These are phyloP conservation scores for Agonopterix subpropinquella DNA, from an alignment of 2,888 invertebrate species.

Conservation along the genomic window DNA sequence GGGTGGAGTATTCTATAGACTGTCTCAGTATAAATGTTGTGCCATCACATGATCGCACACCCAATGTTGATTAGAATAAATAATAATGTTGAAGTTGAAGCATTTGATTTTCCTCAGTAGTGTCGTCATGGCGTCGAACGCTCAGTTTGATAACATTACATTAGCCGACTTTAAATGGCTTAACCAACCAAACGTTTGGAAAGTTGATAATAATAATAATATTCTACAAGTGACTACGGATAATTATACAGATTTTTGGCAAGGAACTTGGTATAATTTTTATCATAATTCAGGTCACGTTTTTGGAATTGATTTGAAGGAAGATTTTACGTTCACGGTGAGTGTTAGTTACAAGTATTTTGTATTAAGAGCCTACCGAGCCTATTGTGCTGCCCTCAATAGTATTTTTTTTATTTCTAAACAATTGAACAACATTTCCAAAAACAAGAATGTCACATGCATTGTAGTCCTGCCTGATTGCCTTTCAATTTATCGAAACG, in stretches of 20 bases:
- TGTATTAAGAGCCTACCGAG: too few species aligned
- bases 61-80: too few species aligned
- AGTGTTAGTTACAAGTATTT: slow-evolving; percentile 9
- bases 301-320: slow-evolving; percentile 38
- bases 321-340: slow-evolving; percentile 49
- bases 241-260: slow-evolving; percentile 58
- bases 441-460: too few species aligned
- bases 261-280: slow-evolving; percentile 51
- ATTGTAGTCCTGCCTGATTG: too few species aligned
- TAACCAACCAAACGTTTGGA: slow-evolving; percentile 48
- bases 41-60: too few species aligned
- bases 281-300: slow-evolving; percentile 45
- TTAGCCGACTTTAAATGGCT: slow-evolving; percentile 43
- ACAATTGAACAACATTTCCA: too few species aligned
- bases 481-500: too few species aligned
- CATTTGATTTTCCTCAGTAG: not conserved
- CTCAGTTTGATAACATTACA: slow-evolving; percentile 10
- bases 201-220: slow-evolving; percentile 15
- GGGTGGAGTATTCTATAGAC: too few species aligned
- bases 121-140: slow-evolving; percentile 7
- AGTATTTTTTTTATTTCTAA: too few species aligned
- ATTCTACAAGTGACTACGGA: slow-evolving; percentile 37
- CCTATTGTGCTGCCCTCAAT: too few species aligned
- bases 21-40: too few species aligned
- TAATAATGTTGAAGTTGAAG: not conserved